Base-by-base conservation (phyloP, 2,797 vertebrate genomes). In the Megalops cyprinoides region DNA sequence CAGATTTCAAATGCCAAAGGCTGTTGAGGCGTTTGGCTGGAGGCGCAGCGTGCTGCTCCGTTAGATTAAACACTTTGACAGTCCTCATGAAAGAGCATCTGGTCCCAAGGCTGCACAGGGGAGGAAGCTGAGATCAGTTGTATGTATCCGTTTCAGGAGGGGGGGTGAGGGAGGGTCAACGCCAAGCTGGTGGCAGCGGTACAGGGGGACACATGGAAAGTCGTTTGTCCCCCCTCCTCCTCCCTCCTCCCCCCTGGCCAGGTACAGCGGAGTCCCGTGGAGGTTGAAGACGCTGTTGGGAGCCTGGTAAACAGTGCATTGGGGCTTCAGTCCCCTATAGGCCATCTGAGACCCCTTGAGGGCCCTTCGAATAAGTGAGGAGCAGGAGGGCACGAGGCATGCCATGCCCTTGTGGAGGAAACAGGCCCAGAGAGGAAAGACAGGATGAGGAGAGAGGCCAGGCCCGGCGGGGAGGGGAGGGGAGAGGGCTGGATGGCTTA, bases 121-220 rank as follows among this genome's bases (percentile, higher is more conserved):
- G 83, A 81, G 82, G 37, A 83, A 80, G 82, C 81, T 3, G 56
- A 37, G 74, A 65, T 65, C 77, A 82, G 79, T 12, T 14, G 62
- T 83, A 44, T 60, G 58, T 28, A 77, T 42, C 39, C 34, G 37
- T 28, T 5, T 25, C 31, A 76, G 82, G 73, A 51, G 1, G 60
- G 8, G 28, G 28, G 31, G 12, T 18, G n/a, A 25, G 8, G 5
- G 34, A 48, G 77, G 85, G 75, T 79, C 71, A 78, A 73, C 73
- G 65, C 42, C 82, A 77, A n/a, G 76, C 78, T 74, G 12, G 81
- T 83, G 84, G 78, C 85, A 79, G 74, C 3, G 60, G 75, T 71
- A 76, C 82, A 31, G 28, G 34, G 71, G 79, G 28, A 85, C 88
- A 90, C 79, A 87, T 86, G 84, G 77, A 0, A 85, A 86, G 48